These are phyloP conservation scores for Siphamia tubifer DNA, from an alignment of 2,113 vertebrate species.

Conservation along the genomic window DNA sequence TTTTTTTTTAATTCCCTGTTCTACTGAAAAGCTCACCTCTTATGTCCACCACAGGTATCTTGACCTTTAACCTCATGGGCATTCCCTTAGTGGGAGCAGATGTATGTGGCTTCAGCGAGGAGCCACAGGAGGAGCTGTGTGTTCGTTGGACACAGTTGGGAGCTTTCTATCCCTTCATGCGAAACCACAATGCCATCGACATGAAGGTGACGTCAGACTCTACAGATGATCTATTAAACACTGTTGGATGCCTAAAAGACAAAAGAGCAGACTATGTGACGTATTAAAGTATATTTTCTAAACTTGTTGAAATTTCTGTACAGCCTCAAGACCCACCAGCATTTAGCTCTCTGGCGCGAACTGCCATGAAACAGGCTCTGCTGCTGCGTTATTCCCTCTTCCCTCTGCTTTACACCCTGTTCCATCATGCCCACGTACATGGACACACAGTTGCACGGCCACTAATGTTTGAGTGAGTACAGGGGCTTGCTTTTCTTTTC, in stretches of 20 bases:
- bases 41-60: constrained; percentile 71
- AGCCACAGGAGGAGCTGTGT: constrained; percentile 86
- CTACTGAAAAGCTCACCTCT: background rate
- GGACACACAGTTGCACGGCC: constrained; percentile 86
- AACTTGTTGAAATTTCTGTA: background rate
- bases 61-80: constrained; percentile 89
- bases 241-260: no score
- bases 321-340: constrained; percentile 85
- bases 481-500: background rate
- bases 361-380: constrained; percentile 83
- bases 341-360: constrained; percentile 79
- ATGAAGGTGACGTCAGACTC: constrained; percentile 75
- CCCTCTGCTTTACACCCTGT: constrained; percentile 89
- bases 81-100: constrained; percentile 85
- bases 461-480: constrained; percentile 87
- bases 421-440: constrained; percentile 82
- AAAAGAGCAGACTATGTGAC: no score
- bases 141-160: constrained; percentile 89
- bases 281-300: background rate
- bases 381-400: constrained; percentile 87
- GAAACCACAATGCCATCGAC: constrained; percentile 85
- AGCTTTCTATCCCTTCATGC: constrained; percentile 89
- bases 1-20: background rate
- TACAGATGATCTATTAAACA: no score
- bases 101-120: constrained; percentile 84